Conservation (phyloP, 2,113 vertebrate species). For the Charina bottae region DNA sequence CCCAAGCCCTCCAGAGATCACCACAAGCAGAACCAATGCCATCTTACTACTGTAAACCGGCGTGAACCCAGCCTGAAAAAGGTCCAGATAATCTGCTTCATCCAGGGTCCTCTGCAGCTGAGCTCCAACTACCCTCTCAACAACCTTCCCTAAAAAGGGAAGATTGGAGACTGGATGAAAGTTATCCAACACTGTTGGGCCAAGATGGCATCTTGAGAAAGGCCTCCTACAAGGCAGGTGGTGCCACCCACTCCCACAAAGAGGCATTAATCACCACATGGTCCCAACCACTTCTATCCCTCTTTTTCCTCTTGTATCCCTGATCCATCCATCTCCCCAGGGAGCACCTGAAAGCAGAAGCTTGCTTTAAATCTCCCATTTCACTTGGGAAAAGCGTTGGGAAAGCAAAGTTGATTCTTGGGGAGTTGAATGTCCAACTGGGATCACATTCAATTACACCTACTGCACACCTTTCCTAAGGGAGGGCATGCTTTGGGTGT, state of each 20-base stretch:
- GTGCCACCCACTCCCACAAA: not conserved
- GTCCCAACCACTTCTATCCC: not conserved
- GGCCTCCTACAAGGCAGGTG: not conserved
- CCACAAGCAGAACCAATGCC: not conserved
- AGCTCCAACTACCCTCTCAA: not conserved
- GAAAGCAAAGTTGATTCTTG: not conserved
- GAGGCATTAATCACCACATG: not conserved
- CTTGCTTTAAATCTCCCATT: not conserved
- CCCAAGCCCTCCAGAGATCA: not conserved
- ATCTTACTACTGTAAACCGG: not conserved
- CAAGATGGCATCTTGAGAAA: not conserved
- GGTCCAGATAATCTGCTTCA: not conserved
- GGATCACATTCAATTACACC: not conserved
- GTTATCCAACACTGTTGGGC: not conserved
- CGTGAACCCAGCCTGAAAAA: not conserved
- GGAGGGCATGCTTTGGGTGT: not conserved
- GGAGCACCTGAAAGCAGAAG: not conserved
- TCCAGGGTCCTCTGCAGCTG: not conserved
- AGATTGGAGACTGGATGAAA: not conserved
- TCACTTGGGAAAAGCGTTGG: not conserved
- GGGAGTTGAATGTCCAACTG: not conserved
- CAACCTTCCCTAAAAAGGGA: not conserved
- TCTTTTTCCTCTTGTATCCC: not conserved
- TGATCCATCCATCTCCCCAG: not conserved
- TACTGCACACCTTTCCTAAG: not conserved